Conservation (phyloP, 2,797 vertebrate genomes). For the Ispidina picta region DNA sequence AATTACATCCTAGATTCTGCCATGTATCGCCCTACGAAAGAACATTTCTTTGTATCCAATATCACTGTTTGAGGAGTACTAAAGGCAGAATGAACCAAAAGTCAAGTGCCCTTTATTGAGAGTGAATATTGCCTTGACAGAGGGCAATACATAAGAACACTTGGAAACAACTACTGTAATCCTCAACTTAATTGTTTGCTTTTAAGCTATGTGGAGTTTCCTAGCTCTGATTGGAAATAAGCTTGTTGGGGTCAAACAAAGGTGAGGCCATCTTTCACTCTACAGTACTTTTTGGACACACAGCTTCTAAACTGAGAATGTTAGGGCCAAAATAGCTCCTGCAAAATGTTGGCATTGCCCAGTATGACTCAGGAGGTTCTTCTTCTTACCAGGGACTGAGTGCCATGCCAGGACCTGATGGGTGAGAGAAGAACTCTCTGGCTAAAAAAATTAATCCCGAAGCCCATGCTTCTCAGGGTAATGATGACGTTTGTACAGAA, state of each 20-base stretch:
- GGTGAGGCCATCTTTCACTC: not conserved
- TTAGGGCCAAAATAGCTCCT: not conserved
- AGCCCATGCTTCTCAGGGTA: not conserved
- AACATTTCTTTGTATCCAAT: conserved; percentile 68
- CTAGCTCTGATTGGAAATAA: not conserved
- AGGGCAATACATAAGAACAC: conserved; percentile 1
- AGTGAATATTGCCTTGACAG: not conserved
- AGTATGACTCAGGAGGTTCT: not conserved
- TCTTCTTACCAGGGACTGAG: not conserved
- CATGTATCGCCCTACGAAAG: conserved; percentile 67
- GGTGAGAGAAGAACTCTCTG: not conserved
- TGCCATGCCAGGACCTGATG: not conserved
- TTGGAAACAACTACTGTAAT: conserved; percentile 48
- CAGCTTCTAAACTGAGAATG: not conserved
- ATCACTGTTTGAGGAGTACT: conserved; percentile 64
- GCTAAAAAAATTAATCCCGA: not conserved
- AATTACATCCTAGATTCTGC: conserved; percentile 79
- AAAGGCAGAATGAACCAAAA: conserved; percentile 73
- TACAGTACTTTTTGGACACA: not conserved
- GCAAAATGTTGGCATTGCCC: not conserved
- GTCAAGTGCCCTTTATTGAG: conserved; percentile 71
- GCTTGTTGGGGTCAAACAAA: not conserved
- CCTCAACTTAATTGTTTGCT: conserved; percentile 34
- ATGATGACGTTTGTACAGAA: not conserved
- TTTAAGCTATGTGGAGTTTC: not conserved